These are phyloP conservation scores for Trinectes maculatus DNA, from an alignment of 2,113 vertebrate genomes.

Conservation along the genomic window DNA sequence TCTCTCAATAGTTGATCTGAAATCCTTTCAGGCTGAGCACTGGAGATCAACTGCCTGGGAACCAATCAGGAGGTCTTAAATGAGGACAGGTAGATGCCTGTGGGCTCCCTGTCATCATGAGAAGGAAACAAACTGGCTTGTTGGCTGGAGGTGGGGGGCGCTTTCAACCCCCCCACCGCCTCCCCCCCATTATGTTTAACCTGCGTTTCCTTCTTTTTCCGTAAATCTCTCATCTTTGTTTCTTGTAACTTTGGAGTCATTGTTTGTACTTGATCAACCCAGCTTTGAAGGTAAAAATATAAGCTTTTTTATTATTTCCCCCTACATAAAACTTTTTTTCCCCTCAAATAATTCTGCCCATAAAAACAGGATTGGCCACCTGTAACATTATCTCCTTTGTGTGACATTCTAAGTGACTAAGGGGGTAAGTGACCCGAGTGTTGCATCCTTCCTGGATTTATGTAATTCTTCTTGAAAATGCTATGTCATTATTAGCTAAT, in stretches of 20 bases:
- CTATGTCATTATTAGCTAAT: background rate
- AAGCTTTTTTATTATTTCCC: background rate
- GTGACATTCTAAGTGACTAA: background rate
- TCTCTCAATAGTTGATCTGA: conserved; percentile 56
- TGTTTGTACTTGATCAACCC: background rate
- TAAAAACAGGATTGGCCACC: background rate
- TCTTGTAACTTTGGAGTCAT: background rate
- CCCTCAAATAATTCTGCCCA: background rate
- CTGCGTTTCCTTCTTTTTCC: conserved; percentile 5
- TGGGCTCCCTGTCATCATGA: conserved; percentile 69
- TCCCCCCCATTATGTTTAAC: background rate
- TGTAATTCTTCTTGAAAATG: background rate
- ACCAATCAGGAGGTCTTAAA: conserved; percentile 78
- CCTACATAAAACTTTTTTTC: background rate
- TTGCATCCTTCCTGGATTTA: conserved; percentile 30
- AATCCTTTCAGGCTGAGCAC: conserved; percentile 32
- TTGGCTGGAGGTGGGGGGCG: conserved; percentile 23
- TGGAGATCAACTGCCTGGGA: conserved; percentile 63
- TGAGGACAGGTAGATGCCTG: conserved; percentile 72
- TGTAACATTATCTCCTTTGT: conserved; percentile 43
- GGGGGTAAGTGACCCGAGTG: background rate
- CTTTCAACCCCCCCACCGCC: conserved; percentile 4
- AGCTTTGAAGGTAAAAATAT: background rate
- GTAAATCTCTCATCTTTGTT: background rate
- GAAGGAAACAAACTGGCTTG: conserved; percentile 52